phyloP scores from a whole-genome alignment of 2,888 invertebrate genomes.

The Byasa hedistus region DNA sequence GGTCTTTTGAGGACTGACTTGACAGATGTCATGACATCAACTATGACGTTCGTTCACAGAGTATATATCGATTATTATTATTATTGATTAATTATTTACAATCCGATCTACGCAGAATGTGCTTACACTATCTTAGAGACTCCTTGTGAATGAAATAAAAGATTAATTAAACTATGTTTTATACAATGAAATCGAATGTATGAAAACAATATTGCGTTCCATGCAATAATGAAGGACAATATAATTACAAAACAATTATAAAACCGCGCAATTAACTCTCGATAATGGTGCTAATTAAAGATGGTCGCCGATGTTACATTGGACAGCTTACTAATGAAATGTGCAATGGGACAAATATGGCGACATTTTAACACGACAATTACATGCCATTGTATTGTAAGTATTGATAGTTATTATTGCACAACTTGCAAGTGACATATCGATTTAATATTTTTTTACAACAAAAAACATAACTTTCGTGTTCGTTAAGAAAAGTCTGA shows the following conservation, averaged over 20 bases:
- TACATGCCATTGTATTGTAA: neutral
- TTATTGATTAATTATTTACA: no score
- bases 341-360: conserved; percentile 2
- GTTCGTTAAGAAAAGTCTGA: neutral
- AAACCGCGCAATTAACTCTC: neutral
- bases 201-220: neutral
- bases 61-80: no score
- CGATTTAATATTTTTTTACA: neutral
- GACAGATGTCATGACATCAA: no score
- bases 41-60: no score
- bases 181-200: neutral
- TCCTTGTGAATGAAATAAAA: no score
- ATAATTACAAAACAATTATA: conserved; percentile 4
- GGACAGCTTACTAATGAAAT: conserved; percentile 12
- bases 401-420: neutral
- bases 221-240: neutral
- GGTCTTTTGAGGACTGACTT: no score
- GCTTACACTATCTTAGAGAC: no score
- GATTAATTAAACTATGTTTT: neutral
- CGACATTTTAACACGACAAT: conserved; percentile 1
- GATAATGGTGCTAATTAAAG: conserved; percentile 15
- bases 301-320: neutral
- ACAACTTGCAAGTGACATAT: neutral
- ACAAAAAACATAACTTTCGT: neutral
- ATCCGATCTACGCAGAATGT: no score